phyloP scores from a whole-genome alignment of 2,888 invertebrate genomes.

The Acrobasis suavella region DNA sequence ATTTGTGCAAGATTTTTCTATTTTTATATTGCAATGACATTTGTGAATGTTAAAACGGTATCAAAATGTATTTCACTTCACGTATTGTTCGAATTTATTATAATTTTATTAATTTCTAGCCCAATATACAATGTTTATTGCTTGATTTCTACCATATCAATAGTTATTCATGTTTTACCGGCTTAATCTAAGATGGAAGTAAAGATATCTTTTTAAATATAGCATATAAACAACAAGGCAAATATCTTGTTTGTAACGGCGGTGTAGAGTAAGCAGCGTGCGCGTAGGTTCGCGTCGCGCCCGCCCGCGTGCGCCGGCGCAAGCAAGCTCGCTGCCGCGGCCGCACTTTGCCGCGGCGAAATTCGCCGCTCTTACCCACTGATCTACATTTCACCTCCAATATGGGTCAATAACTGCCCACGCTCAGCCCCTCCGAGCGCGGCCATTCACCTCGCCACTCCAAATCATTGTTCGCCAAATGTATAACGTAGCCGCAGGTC shows the following conservation, averaged over 20 bases:
- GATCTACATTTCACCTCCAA: constrained; percentile 82
- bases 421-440: constrained; percentile 78
- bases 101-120: too few species aligned
- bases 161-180: background rate
- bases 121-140: background rate
- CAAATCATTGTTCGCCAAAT: constrained; percentile 82
- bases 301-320: constrained; percentile 37
- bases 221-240: background rate
- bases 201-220: background rate
- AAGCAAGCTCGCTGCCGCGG: constrained; percentile 30
- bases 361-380: constrained; percentile 83
- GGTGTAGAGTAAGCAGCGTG: constrained; percentile 13
- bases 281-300: constrained; percentile 19
- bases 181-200: background rate
- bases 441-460: constrained; percentile 81
- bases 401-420: constrained; percentile 83
- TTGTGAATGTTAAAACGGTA: too few species aligned
- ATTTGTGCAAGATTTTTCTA: too few species aligned
- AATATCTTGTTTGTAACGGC: background rate
- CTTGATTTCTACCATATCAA: background rate
- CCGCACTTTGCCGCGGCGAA: constrained; percentile 63
- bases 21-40: too few species aligned
- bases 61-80: too few species aligned
- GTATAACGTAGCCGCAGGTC: constrained; percentile 74
- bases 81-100: too few species aligned